Evolutionary conservation across 2,888 invertebrate genomes (phyloP).

Genomic region (Venusia cambrica): DNA sequence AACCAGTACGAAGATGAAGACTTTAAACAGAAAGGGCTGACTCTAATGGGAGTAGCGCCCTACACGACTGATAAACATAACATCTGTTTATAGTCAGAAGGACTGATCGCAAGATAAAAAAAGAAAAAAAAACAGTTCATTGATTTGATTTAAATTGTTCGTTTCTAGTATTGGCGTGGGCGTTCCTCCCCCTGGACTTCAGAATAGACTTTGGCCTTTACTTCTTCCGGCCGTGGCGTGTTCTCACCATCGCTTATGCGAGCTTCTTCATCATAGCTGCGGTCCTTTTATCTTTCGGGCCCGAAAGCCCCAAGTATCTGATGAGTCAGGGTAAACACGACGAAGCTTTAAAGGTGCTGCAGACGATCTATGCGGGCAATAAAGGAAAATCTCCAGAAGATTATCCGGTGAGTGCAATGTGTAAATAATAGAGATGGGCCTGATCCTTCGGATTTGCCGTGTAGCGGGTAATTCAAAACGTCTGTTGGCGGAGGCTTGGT

Average conservation of each 20-base stretch:
- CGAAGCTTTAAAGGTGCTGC: conserved; percentile 83
- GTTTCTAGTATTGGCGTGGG: conserved; percentile 86
- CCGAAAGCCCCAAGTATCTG: conserved; percentile 91
- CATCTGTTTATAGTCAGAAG: no score
- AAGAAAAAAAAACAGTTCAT: no score
- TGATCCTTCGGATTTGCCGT: no score
- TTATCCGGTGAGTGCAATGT: conserved; percentile 72
- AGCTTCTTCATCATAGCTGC: conserved; percentile 81
- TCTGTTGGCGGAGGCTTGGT: no score
- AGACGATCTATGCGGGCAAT: conserved; percentile 79
- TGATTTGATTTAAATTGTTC: no score
- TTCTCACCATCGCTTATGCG: conserved; percentile 84
- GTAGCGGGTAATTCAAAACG: no score
- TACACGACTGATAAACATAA: no score
- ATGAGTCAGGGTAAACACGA: conserved; percentile 83
- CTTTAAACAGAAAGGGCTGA: no score
- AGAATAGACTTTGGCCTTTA: conserved; percentile 69
- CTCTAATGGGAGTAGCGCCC: no score
- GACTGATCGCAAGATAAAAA: no score
- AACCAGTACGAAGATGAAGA: no score
- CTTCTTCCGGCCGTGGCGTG: conserved; percentile 86
- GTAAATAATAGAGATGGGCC: no score
- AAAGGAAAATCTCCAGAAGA: conserved; percentile 57
- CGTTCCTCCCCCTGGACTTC: conserved; percentile 82
- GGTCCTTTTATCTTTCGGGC: conserved; percentile 76